These are phyloP conservation scores for Chromis chromis DNA, from an alignment of 2,797 vertebrate species.

Conservation along the genomic window DNA sequence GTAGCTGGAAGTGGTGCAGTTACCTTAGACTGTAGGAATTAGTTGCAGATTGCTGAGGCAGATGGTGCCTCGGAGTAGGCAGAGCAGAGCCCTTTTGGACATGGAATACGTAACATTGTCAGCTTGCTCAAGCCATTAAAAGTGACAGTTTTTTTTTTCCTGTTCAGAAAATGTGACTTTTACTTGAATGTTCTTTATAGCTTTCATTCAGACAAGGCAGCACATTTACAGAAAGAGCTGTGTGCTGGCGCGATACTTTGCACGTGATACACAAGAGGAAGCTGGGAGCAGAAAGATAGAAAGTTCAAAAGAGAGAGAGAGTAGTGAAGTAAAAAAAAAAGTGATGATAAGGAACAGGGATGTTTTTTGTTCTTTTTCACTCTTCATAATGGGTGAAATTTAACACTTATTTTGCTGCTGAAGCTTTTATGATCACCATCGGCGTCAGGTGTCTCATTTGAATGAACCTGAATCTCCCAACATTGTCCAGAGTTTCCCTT, in stretches of 20 bases:
- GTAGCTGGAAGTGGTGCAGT: constrained; percentile 4
- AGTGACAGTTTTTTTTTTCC: neutral
- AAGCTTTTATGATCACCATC: neutral
- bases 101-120: neutral
- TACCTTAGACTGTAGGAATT: constrained; percentile 14
- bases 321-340: neutral
- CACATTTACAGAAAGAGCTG: neutral
- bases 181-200: neutral
- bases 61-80: constrained; percentile 11
- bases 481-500: too few species aligned
- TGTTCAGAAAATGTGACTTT: constrained; percentile 8
- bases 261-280: neutral
- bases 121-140: neutral
- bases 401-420: neutral
- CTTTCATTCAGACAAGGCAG: constrained; percentile 7
- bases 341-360: neutral
- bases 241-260: neutral
- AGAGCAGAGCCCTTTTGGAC: constrained; percentile 13
- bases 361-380: neutral
- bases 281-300: neutral
- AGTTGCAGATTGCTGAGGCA: neutral
- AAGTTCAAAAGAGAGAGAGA: neutral
- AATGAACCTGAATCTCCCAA: too few species aligned
- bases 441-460: neutral
- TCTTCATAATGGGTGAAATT: neutral